These are phyloP conservation scores for Ophthalmolycus amberensis DNA, from an alignment of 2,113 vertebrate species.

Conservation along the genomic window DNA sequence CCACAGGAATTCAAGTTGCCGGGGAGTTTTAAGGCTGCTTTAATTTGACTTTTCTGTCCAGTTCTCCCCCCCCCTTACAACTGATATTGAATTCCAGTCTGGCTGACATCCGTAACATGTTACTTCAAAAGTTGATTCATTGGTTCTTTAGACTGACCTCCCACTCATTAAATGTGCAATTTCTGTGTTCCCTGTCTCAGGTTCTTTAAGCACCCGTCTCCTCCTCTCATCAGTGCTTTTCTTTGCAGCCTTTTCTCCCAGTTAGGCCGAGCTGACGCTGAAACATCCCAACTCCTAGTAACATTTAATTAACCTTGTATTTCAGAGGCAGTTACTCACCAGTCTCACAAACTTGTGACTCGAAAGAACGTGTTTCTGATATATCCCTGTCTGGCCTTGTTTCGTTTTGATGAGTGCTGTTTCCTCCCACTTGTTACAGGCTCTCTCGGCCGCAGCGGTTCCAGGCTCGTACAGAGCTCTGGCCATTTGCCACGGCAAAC, in stretches of 20 bases:
- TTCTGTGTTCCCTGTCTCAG: slow-evolving; percentile 62
- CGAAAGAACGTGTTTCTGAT: slow-evolving; percentile 37
- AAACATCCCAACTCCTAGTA: slow-evolving; percentile 36
- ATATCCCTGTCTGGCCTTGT: slow-evolving; percentile 49
- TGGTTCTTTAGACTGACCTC: slow-evolving; percentile 49
- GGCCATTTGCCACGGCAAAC: slow-evolving; percentile 24
- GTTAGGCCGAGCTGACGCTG: slow-evolving; percentile 19
- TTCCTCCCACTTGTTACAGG: slow-evolving; percentile 43
- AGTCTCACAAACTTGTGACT: slow-evolving; percentile 46
- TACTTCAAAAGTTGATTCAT: slow-evolving; percentile 37
- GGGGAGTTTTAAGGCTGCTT: slow-evolving; percentile 15
- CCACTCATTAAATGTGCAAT: slow-evolving; percentile 44
- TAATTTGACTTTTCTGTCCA: slow-evolving; percentile 56
- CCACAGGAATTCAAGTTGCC: slow-evolving; percentile 46
- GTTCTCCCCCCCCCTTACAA: slow-evolving; percentile 18
- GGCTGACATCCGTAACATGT: slow-evolving; percentile 47
- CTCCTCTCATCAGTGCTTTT: slow-evolving; percentile 33
- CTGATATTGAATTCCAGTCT: slow-evolving; percentile 44
- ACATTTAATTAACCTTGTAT: slow-evolving; percentile 63
- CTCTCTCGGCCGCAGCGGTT: slow-evolving; percentile 25
- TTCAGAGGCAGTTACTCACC: slow-evolving; percentile 57
- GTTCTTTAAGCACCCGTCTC: slow-evolving; percentile 40
- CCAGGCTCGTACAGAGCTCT: slow-evolving; percentile 14
- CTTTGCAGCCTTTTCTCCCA: slow-evolving; percentile 59
- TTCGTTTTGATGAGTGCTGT: slow-evolving; percentile 34